Base-by-base conservation (phyloP, 2,797 vertebrate genomes). In the Rallus crepitans region DNA sequence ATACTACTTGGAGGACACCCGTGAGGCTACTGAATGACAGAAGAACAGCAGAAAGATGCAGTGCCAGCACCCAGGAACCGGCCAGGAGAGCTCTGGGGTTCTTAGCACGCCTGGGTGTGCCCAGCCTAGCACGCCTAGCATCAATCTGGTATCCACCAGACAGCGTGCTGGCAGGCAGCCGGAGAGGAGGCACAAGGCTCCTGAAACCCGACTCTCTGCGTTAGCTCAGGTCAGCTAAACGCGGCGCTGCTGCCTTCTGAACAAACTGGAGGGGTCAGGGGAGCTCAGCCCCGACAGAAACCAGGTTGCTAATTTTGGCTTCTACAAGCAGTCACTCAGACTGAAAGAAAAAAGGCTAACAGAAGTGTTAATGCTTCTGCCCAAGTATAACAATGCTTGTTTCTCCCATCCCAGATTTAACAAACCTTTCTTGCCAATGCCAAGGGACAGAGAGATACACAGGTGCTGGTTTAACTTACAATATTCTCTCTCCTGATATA, bases 1-100 rank as follows among this genome's bases (percentile, higher is more conserved):
- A 93, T 80, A 47, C 71, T 87, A 65, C 77, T 70, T 87, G 75
- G 77, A 93, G 80, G 85, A 95, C 75, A 96, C 78, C 42, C 30
- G 4, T 9, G 2, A 89, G 88, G 93, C 96, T 94, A 94, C 91
- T 53, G 89, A 89, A 92, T 70, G 81, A 77, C 87, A 77, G 39
- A 28, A 52, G 52, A 83, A 81, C 0, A 45, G 87, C 89, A 95
- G 72, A 35, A 79, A n/a, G 82, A 84, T 1, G 4, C 2, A 3
- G 48, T 68, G 94, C 80, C 93, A 84, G 78, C 3, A 1, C 19
- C 40, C 16, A 16, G 39, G 52, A 40, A 45, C 6, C 1, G 0
- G 28, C 75, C 50, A 84, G 87, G 52, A 79, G 48, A 81, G 33
- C 0, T 2, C 64, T 76, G 55, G 3, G 53, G 79, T 73, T 59